Evolutionary conservation across 2,113 vertebrate genomes (phyloP).

Genomic region (Trematomus loennbergii): DNA sequence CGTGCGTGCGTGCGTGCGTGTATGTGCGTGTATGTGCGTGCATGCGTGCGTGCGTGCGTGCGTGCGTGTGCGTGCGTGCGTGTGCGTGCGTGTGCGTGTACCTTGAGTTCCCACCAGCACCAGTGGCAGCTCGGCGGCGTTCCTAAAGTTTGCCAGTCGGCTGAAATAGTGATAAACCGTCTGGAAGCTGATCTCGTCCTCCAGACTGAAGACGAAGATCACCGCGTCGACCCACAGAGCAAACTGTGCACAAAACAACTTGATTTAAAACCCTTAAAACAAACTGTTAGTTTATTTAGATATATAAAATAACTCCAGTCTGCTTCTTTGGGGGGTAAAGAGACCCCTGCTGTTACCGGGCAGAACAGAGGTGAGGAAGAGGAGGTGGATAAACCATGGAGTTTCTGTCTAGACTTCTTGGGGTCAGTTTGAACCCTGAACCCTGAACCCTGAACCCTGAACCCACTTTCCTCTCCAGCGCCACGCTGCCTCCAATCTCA

Average conservation of each 20-base stretch:
- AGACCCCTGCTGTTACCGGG: too few relatives aligned
- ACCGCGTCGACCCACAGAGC: slow-evolving; percentile 98
- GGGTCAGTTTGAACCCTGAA: slow-evolving; percentile 26
- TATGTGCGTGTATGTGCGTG: not conserved
- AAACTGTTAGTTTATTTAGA: too few relatives aligned
- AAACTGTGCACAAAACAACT: slow-evolving; percentile 83
- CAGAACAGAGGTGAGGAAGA: not conserved
- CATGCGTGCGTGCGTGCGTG: not conserved
- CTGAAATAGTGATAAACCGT: slow-evolving; percentile 98
- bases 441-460: not conserved
- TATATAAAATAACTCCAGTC: too few relatives aligned
- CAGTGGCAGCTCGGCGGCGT: slow-evolving; percentile 92
- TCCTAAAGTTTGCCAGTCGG: slow-evolving; percentile 93
- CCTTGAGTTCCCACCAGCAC: slow-evolving; percentile 98
- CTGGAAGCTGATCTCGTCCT: slow-evolving; percentile 98
- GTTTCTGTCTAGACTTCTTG: slow-evolving; percentile 28
- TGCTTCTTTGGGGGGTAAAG: too few relatives aligned
- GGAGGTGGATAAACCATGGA: not conserved
- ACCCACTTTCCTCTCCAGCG: slow-evolving; percentile 12
- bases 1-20: too few relatives aligned
- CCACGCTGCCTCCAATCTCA: not conserved
- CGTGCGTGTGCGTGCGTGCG: not conserved
- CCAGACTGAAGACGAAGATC: slow-evolving; percentile 98
- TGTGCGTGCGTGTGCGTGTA: slow-evolving; percentile 56
- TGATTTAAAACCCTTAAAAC: too few relatives aligned